Conservation (phyloP, 1,140 invertebrate genomes). For the Stenopsyche tienmushanensis region DNA sequence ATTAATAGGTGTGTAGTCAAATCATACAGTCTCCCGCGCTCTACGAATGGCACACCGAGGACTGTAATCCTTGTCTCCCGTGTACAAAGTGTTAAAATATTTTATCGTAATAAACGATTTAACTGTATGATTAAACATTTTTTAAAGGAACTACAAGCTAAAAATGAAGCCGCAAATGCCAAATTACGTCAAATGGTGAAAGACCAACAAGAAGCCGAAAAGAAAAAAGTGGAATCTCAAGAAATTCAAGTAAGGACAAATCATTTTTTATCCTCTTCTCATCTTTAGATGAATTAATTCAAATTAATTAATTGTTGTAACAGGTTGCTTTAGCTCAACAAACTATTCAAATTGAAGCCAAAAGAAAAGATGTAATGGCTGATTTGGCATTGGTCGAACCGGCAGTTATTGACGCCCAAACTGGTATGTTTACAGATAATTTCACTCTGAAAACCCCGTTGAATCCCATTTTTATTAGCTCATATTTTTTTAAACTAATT, state of each 20-base stretch:
- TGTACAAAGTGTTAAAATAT: too few relatives aligned
- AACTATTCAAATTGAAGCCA: conserved; percentile 90
- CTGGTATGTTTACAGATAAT: conserved; percentile 82
- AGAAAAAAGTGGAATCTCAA: conserved; percentile 97
- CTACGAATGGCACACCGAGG: too few relatives aligned
- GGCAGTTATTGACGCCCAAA: conserved; percentile 97
- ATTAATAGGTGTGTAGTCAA: background rate
- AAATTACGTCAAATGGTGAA: conserved; percentile 99
- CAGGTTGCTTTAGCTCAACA: conserved; percentile 74
- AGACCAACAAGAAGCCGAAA: conserved; percentile 99
- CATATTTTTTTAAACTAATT: background rate
- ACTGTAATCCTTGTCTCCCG: too few relatives aligned
- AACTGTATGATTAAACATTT: background rate
- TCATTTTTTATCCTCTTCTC: background rate
- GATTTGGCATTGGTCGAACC: conserved; percentile 97
- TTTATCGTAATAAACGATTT: conserved; percentile 3
- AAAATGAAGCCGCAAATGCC: conserved; percentile 97
- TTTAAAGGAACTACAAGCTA: conserved; percentile 87
- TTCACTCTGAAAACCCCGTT: too few relatives aligned
- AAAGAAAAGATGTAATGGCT: conserved; percentile 89
- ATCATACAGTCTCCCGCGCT: background rate
- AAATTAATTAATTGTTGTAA: conserved; percentile 16
- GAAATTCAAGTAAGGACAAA: conserved; percentile 90
- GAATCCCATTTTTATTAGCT: background rate
- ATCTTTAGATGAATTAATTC: conserved; percentile 13